These are phyloP conservation scores for Nothoprocta pentlandii DNA, from an alignment of 2,113 vertebrate species.

Conservation along the genomic window DNA sequence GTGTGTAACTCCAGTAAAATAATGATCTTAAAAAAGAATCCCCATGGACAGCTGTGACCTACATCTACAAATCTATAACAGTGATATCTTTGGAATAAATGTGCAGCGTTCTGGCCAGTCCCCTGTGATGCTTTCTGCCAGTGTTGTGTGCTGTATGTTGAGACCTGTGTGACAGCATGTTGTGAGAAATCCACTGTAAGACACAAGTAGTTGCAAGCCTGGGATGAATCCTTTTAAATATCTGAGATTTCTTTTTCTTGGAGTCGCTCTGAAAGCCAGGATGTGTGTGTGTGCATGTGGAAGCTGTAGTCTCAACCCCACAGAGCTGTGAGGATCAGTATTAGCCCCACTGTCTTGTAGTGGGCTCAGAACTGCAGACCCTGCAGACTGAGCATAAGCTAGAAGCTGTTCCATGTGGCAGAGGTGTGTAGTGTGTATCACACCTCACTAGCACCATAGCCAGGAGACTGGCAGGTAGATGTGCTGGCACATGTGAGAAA, in stretches of 20 bases:
- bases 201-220: not conserved
- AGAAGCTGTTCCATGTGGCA: accelerated
- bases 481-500: not conserved
- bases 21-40: not conserved
- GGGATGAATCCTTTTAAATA: not conserved
- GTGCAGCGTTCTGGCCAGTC: not conserved
- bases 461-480: not conserved
- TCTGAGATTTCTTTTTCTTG: not conserved
- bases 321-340: not conserved
- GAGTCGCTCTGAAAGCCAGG: not conserved
- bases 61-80: not conserved
- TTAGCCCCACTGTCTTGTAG: not conserved
- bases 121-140: too few species aligned
- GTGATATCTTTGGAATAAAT: not conserved
- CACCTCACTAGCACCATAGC: not conserved
- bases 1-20: not conserved
- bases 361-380: not conserved
- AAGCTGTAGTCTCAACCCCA: not conserved
- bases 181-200: not conserved
- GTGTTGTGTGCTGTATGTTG: not conserved
- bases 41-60: not conserved
- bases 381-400: not conserved
- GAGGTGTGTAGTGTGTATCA: not conserved
- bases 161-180: not conserved
- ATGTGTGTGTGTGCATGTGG: not conserved